phyloP scores from a whole-genome alignment of 2,888 invertebrate genomes.

The Lymantria monacha region DNA sequence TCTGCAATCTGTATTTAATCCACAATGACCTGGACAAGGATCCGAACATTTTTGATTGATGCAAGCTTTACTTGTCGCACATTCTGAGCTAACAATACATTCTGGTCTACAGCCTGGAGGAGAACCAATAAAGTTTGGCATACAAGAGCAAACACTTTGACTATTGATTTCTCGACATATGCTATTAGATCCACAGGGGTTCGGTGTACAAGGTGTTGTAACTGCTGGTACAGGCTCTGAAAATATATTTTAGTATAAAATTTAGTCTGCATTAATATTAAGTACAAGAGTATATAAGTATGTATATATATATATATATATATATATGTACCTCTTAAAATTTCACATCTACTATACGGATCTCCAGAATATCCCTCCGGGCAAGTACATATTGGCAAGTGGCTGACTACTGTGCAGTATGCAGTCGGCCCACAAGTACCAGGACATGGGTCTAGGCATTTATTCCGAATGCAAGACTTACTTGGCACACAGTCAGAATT shows the following conservation, averaged over 20 bases:
- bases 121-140: constrained; percentile 86
- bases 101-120: constrained; percentile 91
- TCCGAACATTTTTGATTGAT: constrained; percentile 88
- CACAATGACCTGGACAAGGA: constrained; percentile 89
- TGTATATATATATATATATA: background rate
- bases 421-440: constrained; percentile 89
- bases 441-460: constrained; percentile 90
- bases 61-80: constrained; percentile 87
- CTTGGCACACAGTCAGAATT: constrained; percentile 88
- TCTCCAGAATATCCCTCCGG: constrained; percentile 86
- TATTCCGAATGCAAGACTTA: constrained; percentile 87
- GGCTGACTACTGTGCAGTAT: constrained; percentile 86
- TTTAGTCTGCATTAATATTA: too few relatives aligned
- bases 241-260: constrained; percentile 17
- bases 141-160: constrained; percentile 89
- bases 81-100: constrained; percentile 90
- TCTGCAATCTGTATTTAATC: constrained; percentile 85
- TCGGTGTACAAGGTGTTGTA: constrained; percentile 85
- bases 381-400: constrained; percentile 87
- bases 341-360: constrained; percentile 85
- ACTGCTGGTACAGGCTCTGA: constrained; percentile 60
- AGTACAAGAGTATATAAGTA: too few relatives aligned
- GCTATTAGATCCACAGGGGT: constrained; percentile 90
- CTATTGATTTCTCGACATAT: constrained; percentile 86
- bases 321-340: constrained; percentile 53